These are phyloP conservation scores for Heloderma charlesbogerti DNA, from an alignment of 2,113 vertebrate species.

Conservation along the genomic window DNA sequence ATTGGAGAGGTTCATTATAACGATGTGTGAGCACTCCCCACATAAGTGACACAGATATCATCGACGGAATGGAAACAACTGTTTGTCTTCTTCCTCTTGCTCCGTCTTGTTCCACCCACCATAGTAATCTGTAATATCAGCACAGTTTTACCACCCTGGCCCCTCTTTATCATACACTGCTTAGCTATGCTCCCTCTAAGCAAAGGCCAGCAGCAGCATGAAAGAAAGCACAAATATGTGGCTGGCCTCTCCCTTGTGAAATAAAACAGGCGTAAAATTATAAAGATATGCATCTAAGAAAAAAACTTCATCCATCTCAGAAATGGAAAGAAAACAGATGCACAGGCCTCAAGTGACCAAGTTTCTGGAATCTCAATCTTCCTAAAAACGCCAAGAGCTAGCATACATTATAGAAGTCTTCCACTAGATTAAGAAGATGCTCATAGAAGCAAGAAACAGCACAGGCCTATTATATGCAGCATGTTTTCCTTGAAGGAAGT, in stretches of 20 bases:
- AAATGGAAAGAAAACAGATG: constrained; percentile 36
- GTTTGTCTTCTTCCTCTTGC: constrained; percentile 24
- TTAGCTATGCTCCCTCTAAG: constrained; percentile 48
- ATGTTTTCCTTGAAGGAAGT: not conserved
- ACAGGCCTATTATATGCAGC: too few species aligned
- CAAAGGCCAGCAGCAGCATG: constrained; percentile 30
- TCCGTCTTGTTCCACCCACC: constrained; percentile 28
- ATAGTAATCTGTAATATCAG: not conserved
- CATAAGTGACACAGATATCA: not conserved
- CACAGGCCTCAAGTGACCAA: not conserved
- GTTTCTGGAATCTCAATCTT: constrained; percentile 35
- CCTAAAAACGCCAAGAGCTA: constrained; percentile 22
- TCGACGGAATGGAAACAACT: constrained; percentile 24
- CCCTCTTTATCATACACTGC: constrained; percentile 4
- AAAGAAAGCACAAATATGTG: constrained; percentile 36
- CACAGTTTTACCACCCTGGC: constrained; percentile 1
- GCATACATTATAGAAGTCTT: constrained; percentile 28
- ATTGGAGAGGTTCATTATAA: constrained; percentile 1
- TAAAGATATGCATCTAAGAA: constrained; percentile 27
- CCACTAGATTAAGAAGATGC: constrained; percentile 10
- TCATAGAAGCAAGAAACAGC: not conserved
- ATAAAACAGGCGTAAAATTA: constrained; percentile 37
- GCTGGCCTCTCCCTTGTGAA: not conserved
- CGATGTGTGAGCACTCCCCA: not conserved
- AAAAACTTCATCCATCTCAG: constrained; percentile 30